phyloP scores from a whole-genome alignment of 2,888 invertebrate species.

The Resseliella maxima region DNA sequence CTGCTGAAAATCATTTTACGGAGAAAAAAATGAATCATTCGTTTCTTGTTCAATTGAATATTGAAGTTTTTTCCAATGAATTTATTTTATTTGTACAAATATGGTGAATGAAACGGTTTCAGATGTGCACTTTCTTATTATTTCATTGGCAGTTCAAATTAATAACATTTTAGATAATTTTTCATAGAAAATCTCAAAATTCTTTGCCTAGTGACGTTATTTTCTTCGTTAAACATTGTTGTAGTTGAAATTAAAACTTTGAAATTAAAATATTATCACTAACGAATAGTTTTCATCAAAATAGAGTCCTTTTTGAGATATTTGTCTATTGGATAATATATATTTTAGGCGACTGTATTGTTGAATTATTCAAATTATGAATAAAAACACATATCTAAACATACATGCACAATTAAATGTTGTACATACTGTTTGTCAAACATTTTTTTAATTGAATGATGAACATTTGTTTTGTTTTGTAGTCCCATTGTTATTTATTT shows the following conservation, averaged over 20 bases:
- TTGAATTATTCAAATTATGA: not conserved
- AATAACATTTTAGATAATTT: not conserved
- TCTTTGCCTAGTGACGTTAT: no score
- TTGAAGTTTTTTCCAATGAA: conserved; percentile 22
- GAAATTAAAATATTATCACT: not conserved
- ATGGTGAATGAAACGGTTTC: not conserved
- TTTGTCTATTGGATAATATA: no score
- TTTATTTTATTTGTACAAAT: not conserved
- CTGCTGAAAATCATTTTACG: not conserved
- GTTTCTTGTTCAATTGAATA: not conserved
- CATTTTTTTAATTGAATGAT: conserved; percentile 11
- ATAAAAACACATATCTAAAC: no score
- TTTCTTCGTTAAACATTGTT: not conserved
- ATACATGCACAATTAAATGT: no score
- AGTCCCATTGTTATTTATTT: conserved; percentile 36
- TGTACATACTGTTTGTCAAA: conserved; percentile 32
- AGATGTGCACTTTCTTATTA: not conserved
- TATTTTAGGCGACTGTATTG: no score
- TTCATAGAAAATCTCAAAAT: not conserved
- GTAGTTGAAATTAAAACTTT: not conserved
- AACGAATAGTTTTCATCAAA: no score
- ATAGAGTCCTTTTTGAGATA: no score
- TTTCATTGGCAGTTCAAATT: not conserved
- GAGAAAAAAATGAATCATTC: not conserved
- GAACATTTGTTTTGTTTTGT: conserved; percentile 23